These are phyloP conservation scores for Setophaga coronata DNA, from an alignment of 2,113 vertebrate species.

Conservation along the genomic window DNA sequence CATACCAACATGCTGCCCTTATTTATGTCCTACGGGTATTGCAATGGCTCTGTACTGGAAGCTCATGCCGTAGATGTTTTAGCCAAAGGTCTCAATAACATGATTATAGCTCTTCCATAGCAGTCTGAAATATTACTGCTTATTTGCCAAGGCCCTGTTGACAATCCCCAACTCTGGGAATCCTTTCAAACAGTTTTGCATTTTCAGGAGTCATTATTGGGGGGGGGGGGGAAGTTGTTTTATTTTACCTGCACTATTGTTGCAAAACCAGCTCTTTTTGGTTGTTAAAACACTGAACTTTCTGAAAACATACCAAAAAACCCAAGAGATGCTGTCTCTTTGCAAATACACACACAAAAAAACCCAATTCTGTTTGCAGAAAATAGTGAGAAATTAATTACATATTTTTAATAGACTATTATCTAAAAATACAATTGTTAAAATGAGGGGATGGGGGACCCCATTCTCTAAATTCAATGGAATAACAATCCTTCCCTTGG, in stretches of 20 bases:
- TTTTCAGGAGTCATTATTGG: conserved; percentile 40
- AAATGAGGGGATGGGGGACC: background rate
- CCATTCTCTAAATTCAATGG: background rate
- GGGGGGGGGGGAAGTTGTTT: background rate
- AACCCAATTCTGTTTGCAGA: background rate
- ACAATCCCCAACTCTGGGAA: conserved; percentile 31
- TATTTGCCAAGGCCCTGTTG: conserved; percentile 48
- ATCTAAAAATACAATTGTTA: background rate
- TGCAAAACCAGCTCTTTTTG: background rate
- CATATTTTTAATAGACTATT: conserved; percentile 35
- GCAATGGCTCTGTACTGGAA: background rate
- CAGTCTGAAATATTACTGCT: conserved; percentile 39
- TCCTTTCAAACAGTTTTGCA: conserved; percentile 61
- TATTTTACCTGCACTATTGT: background rate
- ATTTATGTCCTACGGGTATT: background rate
- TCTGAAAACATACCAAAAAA: background rate
- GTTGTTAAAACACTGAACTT: background rate
- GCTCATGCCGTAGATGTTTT: background rate
- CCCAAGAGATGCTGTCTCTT: background rate
- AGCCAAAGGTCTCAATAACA: background rate
- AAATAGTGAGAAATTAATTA: conserved; percentile 3
- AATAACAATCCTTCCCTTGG: conserved; percentile 55
- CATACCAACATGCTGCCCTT: background rate
- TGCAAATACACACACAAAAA: background rate
- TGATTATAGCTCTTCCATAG: conserved; percentile 31